Evolutionary conservation across 2,888 invertebrate species (phyloP).

Genomic region (Busseola fusca): DNA sequence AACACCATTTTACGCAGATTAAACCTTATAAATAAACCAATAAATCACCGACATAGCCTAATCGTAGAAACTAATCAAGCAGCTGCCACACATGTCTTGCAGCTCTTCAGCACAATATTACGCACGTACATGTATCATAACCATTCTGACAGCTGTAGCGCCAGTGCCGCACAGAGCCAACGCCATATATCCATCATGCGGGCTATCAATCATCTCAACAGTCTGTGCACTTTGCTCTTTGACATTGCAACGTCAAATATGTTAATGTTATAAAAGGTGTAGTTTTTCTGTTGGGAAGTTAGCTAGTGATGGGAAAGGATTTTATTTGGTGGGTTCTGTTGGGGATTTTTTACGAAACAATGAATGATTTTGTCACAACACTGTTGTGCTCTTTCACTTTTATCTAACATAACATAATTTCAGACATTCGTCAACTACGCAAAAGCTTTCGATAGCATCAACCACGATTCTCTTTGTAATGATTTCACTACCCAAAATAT

Average conservation of each 20-base stretch:
- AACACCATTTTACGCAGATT: neutral
- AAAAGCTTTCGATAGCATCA: too few relatives aligned
- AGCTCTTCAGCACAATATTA: constrained; percentile 22
- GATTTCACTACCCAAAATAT: too few relatives aligned
- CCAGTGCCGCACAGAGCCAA: constrained; percentile 32
- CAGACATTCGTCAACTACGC: too few relatives aligned
- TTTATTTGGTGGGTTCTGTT: constrained; percentile 13
- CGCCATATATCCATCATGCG: constrained; percentile 58
- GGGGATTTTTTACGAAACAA: neutral
- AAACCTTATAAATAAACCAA: neutral
- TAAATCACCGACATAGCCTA: constrained; percentile 28
- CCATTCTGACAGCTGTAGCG: constrained; percentile 47
- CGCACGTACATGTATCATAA: constrained; percentile 52
- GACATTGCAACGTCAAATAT: constrained; percentile 49
- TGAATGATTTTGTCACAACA: neutral
- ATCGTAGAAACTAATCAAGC: constrained; percentile 50
- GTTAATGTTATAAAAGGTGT: constrained; percentile 23
- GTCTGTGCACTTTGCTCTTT: constrained; percentile 63
- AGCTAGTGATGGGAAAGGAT: neutral
- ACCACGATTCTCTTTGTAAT: too few relatives aligned
- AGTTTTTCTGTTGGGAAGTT: constrained; percentile 21
- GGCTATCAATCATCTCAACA: constrained; percentile 65
- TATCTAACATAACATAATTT: neutral
- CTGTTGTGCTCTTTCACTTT: neutral
- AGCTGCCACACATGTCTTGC: constrained; percentile 35